Conservation (phyloP, 1,140 invertebrate species). For the Leptinotarsa undecemlineata region DNA sequence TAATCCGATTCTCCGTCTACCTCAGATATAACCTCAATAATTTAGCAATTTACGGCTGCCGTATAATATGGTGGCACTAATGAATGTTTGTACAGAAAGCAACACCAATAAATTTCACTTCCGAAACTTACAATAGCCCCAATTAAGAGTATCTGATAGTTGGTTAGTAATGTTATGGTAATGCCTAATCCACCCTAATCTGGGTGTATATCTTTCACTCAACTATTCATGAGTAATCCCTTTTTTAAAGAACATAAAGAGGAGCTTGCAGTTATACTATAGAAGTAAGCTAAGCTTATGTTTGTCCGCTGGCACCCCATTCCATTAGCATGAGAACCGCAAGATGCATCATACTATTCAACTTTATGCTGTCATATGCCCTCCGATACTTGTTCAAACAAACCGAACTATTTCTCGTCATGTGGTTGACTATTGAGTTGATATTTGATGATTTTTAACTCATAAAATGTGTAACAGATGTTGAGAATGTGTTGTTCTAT, state of each 20-base stretch:
- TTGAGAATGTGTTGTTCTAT: neutral
- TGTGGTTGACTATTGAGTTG: conserved; percentile 11
- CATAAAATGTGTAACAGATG: neutral
- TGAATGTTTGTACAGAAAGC: conserved; percentile 18
- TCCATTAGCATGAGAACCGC: conserved; percentile 40
- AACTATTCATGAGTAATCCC: conserved; percentile 47
- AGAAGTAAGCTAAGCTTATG: conserved; percentile 30
- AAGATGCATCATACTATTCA: conserved; percentile 30
- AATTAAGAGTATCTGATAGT: conserved; percentile 29
- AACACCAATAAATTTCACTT: conserved; percentile 4
- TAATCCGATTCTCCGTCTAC: neutral
- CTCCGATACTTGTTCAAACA: conserved; percentile 14
- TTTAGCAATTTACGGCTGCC: conserved; percentile 10
- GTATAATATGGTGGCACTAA: conserved; percentile 15
- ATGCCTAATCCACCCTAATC: conserved; percentile 43
- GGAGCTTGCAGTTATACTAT: conserved; percentile 40
- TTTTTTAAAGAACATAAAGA: conserved; percentile 39
- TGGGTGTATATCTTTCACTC: conserved; percentile 48
- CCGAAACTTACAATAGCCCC: conserved; percentile 23
- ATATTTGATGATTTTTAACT: conserved; percentile 16
- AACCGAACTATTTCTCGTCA: neutral
- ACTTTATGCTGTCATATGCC: conserved; percentile 8
- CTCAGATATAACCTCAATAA: conserved; percentile 13
- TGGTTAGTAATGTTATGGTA: conserved; percentile 39
- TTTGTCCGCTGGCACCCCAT: conserved; percentile 19